Conservation (phyloP, 2,797 vertebrate species). For the Pseudomugil tenellus region DNA sequence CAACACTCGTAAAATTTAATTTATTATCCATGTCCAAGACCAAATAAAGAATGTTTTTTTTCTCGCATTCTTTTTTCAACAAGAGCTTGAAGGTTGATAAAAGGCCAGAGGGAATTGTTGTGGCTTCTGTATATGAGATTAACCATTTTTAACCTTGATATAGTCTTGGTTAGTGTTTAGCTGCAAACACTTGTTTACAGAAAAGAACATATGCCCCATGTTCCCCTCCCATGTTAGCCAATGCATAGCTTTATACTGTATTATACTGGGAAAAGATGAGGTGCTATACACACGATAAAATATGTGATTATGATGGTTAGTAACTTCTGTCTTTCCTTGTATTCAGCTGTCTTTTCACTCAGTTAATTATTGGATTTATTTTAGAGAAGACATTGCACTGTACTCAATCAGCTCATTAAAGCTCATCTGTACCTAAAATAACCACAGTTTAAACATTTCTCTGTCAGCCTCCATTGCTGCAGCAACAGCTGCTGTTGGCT, state of each 20-base stretch:
- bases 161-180: background rate
- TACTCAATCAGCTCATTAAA: background rate
- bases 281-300: too few relatives aligned
- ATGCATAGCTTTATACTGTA: background rate
- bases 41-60: background rate
- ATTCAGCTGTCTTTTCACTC: background rate
- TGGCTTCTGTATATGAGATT: background rate
- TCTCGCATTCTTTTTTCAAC: background rate
- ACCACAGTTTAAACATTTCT: too few relatives aligned
- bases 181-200: background rate
- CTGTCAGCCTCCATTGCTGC: background rate
- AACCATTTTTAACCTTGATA: background rate
- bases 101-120: background rate
- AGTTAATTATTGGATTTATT: background rate
- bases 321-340: background rate
- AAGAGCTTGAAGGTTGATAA: slow-evolving; percentile 10
- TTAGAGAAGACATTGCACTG: background rate
- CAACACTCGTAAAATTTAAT: too few relatives aligned
- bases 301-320: too few relatives aligned
- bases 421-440: background rate
- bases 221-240: background rate
- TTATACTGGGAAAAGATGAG: too few relatives aligned
- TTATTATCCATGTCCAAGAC: background rate
- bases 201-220: background rate
- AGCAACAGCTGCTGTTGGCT: background rate